Evolutionary conservation across 2,113 vertebrate species (phyloP), one percentile per base, ranked within the genome.

Genomic region (Poeciliopsis occidentalis): DNA sequence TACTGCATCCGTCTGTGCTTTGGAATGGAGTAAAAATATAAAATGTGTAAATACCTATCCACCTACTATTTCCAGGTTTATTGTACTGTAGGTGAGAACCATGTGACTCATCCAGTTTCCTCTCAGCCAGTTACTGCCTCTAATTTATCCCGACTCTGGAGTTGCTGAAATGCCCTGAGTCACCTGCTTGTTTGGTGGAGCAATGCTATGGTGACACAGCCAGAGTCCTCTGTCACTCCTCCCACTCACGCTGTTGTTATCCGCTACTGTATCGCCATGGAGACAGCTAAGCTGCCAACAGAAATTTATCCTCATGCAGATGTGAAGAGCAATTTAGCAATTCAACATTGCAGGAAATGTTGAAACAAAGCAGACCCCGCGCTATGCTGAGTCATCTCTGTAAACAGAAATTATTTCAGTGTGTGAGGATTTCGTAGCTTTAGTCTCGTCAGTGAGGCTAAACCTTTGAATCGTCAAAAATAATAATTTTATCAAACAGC

Each of bases 131-230:
- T 19, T 68, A 24, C 54, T 64, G 51, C 63, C 0, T 61, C 22
- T 41, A 47, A 15, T 60, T 2, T 29, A 84, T 78, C 75, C 84
- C 74, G 68, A 74, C 31, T 57, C 62, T 22, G 54, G 19, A 60
- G 73, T 24, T 68, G 4, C 5, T 63, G 26, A 70, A 51, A 69
- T n/a, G 29, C 64, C 60, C 83, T 85, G 85, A 89, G 79, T 91
- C 85, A 91, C 77, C 77, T 60, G 67, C 27, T 71, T 83, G 78
- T 84, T 88, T 88, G 74, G 47, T 60, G 61, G 24, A 17, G 32
- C 64, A 62, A 67, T 76, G 81, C 76, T 72, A 76, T 89, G 76
- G 84, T 76, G 62, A 85, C 75, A 66, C 31, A 62, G 64, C 17
- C 69, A 66, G 73, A 73, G 51, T n/a, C 32, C 77, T 72, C 47